Evolutionary conservation across 2,113 vertebrate species (phyloP).

Genomic region (Hypocryptadius cinnamomeus): DNA sequence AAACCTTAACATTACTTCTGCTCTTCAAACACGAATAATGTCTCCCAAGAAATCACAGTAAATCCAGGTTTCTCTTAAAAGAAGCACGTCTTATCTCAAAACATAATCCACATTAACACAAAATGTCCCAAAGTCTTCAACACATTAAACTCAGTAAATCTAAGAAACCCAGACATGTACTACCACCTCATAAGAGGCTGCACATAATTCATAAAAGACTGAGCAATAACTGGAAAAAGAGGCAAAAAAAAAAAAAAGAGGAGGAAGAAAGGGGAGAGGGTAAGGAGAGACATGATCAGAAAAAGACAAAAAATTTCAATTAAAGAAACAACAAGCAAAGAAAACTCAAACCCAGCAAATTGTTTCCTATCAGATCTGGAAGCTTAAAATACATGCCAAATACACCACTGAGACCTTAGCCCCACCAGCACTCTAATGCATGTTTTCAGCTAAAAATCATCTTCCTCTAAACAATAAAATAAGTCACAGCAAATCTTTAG

Average conservation of each 20-base stretch:
- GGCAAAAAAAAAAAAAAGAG: not conserved
- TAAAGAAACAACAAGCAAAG: not conserved
- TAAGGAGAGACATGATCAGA: not conserved
- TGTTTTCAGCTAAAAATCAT: not conserved
- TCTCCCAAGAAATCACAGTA: not conserved
- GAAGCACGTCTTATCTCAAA: not conserved
- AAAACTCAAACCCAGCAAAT: not conserved
- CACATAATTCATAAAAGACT: not conserved
- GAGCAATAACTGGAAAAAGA: not conserved
- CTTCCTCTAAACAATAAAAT: not conserved
- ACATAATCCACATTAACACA: not conserved
- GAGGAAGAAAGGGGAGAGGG: no score
- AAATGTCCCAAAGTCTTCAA: not conserved
- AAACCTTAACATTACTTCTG: not conserved
- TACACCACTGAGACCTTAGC: not conserved
- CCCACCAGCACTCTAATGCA: not conserved
- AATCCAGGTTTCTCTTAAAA: not conserved
- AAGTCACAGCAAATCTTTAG: not conserved
- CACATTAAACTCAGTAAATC: not conserved
- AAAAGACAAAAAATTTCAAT: not conserved
- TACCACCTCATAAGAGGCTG: not conserved
- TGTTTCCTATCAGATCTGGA: not conserved
- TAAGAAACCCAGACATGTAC: not conserved
- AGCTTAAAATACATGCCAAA: not conserved
- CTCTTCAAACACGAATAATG: not conserved